Evolutionary conservation across 2,797 vertebrate genomes (phyloP), one percentile per base, ranked within the genome.

Genomic region (Poecilia picta): DNA sequence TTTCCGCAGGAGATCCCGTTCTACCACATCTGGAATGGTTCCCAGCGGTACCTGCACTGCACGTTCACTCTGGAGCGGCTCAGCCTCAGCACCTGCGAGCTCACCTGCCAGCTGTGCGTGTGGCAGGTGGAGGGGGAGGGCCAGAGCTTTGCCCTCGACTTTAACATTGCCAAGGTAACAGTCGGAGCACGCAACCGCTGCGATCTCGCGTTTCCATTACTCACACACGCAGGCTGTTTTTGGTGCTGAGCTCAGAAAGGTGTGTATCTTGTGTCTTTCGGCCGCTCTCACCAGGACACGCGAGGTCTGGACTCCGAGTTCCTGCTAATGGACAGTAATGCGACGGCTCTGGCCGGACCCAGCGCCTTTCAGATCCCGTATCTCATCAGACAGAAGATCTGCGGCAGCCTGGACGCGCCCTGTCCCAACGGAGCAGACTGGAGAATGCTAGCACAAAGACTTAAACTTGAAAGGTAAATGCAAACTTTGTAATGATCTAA

Each of bases 281-380:
- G 4, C 5, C 47, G 3, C 47, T 76, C 23, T 72, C 3, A 68
- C 73, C 88, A 99, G 98, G 98, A 99, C 94, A 97, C 95, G 0
- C 96, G 97, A 81, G 97, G 97, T 46, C 89, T 97, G 2, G 97
- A 98, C 88, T 93, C 97, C 41, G 95, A 98, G 92, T 95, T 97
- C 83, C 95, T 98, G 13, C 93, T 98, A 89, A 95, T 96, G 43
- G 98, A 98, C 95, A 97, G 94, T 89, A 97, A 95, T 53, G 96
- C 96, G 86, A 97, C 97, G 0, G 98, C 98, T 90, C 96, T 99
- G 89, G 98, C 98, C 74, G 98, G 98, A 73, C 98, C 98, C 94
- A 99, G 98, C 95, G 98, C 98, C 91, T 99, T 99, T 94, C 99
- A 99, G 97, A 99, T 99, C 94, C 98, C 98, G 68, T 99, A 99